Base-by-base conservation (phyloP, 2,888 invertebrate genomes). In the Allacma fusca region DNA sequence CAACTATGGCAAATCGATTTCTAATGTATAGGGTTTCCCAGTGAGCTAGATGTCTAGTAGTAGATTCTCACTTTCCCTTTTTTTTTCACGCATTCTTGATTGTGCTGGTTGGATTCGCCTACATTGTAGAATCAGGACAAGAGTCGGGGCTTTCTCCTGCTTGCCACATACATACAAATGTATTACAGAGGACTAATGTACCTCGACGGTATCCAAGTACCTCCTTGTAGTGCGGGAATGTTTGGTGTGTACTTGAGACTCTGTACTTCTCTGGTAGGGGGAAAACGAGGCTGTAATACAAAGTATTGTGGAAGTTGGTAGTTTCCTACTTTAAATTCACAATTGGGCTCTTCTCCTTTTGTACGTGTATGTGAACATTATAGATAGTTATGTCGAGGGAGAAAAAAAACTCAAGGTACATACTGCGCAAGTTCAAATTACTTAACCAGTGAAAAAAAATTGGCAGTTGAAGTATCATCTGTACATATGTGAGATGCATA, bases 391-490 rank as follows among this genome's bases (percentile, higher is more conserved):
- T 50, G 19, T 40, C 5, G 50, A 50, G 16, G n/a, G 19, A 50
- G 50, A 50, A 13, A 16, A 50, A 34, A 9, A 34, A 34, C 16
- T 50, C 7, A 50, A 1, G 50, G 50, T n/a, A 12, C 9, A 50
- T 16, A n/a, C 50, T 50, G 50, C 50, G 50, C 50, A 50, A 16
- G 50, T 50, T 50, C 50, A 50, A 50, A 50, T 50, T 50, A 50
- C 50, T 50, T n/a, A 50, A 50, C 5, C 19, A n/a, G 50, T 50
- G 50, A 50, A n/a, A 50, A 50, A 13, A 19, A 50, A 19, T 50
- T 50, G 50, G 50, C n/a, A 50, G n/a, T 12, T 19, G 4, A 50
- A 50, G 19, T 50, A 50, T 50, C 19, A n/a, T 50, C 50, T 50
- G 50, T 2, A 50, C 9, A n/a, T 50, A 13, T 50, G 50, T 34